Percentiles rank a stretch among this genome's conserved stretches.
Conservation (phyloP, 2,888 invertebrate genomes). For the Sturmia bella region DNA sequence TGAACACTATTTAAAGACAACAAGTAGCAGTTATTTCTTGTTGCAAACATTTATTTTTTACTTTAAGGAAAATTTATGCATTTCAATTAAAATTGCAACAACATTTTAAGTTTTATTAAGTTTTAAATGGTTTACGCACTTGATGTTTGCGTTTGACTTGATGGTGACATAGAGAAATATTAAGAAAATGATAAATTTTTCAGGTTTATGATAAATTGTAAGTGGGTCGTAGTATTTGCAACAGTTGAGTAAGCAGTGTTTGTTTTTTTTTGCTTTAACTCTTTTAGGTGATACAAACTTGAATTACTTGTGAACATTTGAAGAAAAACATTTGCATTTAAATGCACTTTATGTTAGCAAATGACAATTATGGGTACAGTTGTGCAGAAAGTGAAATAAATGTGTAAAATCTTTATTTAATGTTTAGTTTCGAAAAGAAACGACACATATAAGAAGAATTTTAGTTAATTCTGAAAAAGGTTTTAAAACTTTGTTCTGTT, state of each 20-base stretch:
- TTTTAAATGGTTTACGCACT: too few relatives aligned
- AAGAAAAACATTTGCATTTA: neutral
- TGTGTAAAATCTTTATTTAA: neutral
- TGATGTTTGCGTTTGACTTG: too few relatives aligned
- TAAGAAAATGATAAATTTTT: neutral
- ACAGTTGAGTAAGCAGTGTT: neutral
- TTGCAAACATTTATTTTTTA: neutral
- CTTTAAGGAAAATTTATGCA: conserved; percentile 25
- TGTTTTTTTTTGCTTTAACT: too few relatives aligned
- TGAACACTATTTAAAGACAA: neutral
- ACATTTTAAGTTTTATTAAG: conserved; percentile 13
- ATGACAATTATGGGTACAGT: neutral
- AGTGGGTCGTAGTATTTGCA: conserved; percentile 12
- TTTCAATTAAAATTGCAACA: conserved; percentile 18
- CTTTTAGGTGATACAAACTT: neutral
- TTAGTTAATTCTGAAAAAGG: too few relatives aligned
- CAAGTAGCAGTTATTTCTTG: conserved; percentile 2
- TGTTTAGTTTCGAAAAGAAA: too few relatives aligned
- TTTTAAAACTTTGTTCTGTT: too few relatives aligned
- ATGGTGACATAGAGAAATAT: neutral
- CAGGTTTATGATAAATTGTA: neutral
- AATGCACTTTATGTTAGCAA: conserved; percentile 1
- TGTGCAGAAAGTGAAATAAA: neutral
- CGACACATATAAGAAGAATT: too few relatives aligned
- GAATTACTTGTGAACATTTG: neutral